Base-by-base conservation (phyloP, 2,888 invertebrate genomes). In the Netelia virgata region DNA sequence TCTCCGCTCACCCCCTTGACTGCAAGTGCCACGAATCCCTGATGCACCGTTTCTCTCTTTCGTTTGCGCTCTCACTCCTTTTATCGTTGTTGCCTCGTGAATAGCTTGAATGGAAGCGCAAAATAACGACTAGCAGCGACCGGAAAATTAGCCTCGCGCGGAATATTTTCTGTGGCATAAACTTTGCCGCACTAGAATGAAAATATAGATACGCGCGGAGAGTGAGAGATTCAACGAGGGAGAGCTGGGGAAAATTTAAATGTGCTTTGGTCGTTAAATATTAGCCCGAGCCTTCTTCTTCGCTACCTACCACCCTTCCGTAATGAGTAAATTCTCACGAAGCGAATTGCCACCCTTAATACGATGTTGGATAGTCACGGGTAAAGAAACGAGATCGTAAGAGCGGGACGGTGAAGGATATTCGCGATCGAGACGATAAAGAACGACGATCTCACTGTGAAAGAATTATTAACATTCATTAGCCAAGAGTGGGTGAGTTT, bases 111-210 rank as follows among this genome's bases (percentile, higher is more conserved):
- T 55, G 23, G 11, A 57, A 53, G 57, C 36, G 41, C 23, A 3
- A 66, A 55, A 50, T 23, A 68, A 28, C 57, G 36, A 18, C 59
- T 36, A 41, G 55, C 53, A 64, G 28, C 23, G 14, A 47, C 28
- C 16, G 16, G 69, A 20, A 36, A 61, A 61, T 59, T 77, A 47
- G 18, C 18, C 47, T 11, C 50, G 18, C 50, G 50, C 10, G 57
- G 16, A 77, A 72, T 66, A 72, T 20, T 64, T 18, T 47, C 50
- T n/a, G 50, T 2, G 43, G 75, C 64, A 64, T 55, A 41, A 82
- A 73, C 59, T 82, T 77, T 36, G 61, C 53, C 47, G 66, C 23
- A 73, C 66, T 70, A 59, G 68, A 14, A 47, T 3, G 18, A 18
- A 18, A 57, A 18, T 57, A 18, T 82, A 43, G 36, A 36, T 36